Percentiles rank a stretch among this genome's conserved stretches.
phyloP scores from a whole-genome alignment of 2,113 vertebrate species.

The Lamprotornis superbus region DNA sequence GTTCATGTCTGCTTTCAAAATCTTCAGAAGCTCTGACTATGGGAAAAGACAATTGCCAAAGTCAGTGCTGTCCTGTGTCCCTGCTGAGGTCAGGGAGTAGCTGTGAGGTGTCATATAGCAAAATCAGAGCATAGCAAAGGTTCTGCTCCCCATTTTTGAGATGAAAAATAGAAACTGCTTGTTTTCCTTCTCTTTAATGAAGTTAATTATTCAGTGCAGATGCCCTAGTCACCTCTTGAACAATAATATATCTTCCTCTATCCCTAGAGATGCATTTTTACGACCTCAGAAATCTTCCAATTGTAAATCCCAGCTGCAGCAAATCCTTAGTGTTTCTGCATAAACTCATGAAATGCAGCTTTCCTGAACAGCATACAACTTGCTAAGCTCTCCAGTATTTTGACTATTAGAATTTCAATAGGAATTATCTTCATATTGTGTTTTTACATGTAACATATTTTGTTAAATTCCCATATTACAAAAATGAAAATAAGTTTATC shows the following conservation, averaged over 20 bases:
- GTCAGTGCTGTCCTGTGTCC: neutral
- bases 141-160: neutral
- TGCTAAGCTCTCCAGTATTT: neutral
- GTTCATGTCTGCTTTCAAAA: neutral
- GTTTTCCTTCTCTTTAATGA: neutral
- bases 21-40: neutral
- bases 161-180: neutral
- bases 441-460: neutral
- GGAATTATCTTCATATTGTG: neutral
- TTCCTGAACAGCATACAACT: neutral
- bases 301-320: neutral
- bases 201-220: neutral
- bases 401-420: neutral
- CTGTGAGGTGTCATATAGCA: neutral
- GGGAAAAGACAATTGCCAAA: neutral
- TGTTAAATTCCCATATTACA: neutral
- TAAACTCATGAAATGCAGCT: neutral
- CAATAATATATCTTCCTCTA: neutral
- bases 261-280: neutral
- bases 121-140: neutral
- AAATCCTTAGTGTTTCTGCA: neutral
- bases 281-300: neutral
- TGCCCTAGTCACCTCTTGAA: neutral
- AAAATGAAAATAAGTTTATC: neutral
- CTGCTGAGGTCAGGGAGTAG: neutral